A percentile compares a stretch with the other conserved stretches of the same genome.
Conservation (phyloP, 2,797 vertebrate species). For the Somateria mollissima region DNA sequence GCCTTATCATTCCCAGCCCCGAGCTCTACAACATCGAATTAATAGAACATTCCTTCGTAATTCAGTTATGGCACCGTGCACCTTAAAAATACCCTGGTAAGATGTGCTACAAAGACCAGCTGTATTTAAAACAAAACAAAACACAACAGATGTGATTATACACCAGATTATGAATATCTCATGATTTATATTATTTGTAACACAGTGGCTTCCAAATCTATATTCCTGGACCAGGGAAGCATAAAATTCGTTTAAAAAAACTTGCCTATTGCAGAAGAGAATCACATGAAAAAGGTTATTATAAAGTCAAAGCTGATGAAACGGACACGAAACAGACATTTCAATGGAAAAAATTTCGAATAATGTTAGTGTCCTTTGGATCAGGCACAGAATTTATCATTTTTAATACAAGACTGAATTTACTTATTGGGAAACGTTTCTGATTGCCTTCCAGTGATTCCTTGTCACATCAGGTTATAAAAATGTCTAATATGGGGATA, state of each 20-base stretch:
- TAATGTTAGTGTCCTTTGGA: neutral
- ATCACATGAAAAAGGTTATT: neutral
- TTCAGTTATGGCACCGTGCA: neutral
- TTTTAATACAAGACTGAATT: neutral
- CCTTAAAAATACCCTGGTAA: constrained; percentile 1
- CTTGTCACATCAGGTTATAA: neutral
- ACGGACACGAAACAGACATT: neutral
- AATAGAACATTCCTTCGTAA: neutral
- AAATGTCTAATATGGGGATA: neutral
- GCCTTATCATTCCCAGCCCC: no score
- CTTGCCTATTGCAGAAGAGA: neutral
- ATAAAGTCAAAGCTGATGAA: neutral
- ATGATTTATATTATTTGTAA: neutral
- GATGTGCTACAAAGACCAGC: neutral
- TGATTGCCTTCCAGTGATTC: neutral
- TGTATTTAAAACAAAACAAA: neutral
- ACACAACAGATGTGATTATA: neutral
- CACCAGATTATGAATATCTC: neutral
- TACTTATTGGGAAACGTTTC: neutral
- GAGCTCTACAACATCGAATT: neutral
- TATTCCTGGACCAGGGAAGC: neutral
- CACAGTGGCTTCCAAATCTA: neutral
- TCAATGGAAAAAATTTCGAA: neutral
- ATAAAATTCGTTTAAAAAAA: neutral
- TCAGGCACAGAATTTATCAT: neutral